These are phyloP conservation scores for Rhyacichthys aspro DNA, from an alignment of 2,797 vertebrate genomes.

Conservation along the genomic window DNA sequence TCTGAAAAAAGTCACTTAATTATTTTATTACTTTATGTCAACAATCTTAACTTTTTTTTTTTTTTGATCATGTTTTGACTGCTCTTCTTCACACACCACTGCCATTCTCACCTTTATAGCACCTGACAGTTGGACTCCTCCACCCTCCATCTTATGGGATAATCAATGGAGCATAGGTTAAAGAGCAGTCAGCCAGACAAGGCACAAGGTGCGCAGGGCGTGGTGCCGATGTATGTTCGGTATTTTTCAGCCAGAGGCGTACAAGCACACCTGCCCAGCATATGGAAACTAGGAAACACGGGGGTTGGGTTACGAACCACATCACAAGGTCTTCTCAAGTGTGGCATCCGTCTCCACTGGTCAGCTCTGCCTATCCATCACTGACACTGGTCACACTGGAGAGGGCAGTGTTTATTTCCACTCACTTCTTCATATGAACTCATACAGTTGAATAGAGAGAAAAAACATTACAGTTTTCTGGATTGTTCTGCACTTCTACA, in stretches of 20 bases:
- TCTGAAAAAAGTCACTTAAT: no score
- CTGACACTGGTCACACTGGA: background rate
- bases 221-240: slow-evolving; percentile 45
- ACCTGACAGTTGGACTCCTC: slow-evolving; percentile 31
- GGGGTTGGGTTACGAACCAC: slow-evolving; percentile 29
- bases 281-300: slow-evolving; percentile 23
- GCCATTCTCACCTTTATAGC: background rate
- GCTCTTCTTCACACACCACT: slow-evolving; percentile 1
- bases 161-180: slow-evolving; percentile 42
- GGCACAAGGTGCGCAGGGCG: slow-evolving; percentile 50
- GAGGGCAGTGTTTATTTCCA: background rate
- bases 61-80: no score
- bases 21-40: no score
- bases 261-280: slow-evolving; percentile 43
- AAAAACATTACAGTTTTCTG: no score
- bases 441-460: no score
- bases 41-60: no score
- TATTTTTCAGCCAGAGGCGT: slow-evolving; percentile 48
- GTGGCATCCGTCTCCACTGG: slow-evolving; percentile 29
- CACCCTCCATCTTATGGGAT: slow-evolving; percentile 21
- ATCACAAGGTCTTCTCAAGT: slow-evolving; percentile 25
- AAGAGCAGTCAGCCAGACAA: slow-evolving; percentile 42
- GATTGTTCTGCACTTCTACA: no score
- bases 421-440: no score
- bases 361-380: background rate